Evolutionary conservation across 1,140 invertebrate species (phyloP).

Genomic region (Arctopsyche grandis): DNA sequence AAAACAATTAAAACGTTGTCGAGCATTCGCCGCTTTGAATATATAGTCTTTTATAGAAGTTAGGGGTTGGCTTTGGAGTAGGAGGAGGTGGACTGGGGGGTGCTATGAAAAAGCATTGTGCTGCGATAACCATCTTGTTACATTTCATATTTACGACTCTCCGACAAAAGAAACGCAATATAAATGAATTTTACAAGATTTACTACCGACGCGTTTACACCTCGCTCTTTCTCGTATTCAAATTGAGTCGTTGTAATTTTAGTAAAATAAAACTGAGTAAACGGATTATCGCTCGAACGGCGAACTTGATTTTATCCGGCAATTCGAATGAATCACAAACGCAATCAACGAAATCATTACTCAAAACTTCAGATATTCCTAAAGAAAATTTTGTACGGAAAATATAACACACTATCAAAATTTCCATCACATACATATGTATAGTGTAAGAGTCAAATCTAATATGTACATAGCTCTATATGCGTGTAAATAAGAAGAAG

Average conservation of each 20-base stretch:
- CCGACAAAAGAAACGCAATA: conserved; percentile 24
- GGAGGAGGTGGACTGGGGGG: background rate
- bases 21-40: background rate
- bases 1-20: conserved; percentile 44
- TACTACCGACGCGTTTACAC: conserved; percentile 21
- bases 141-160: conserved; percentile 33
- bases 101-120: conserved; percentile 24
- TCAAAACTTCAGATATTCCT: too few species aligned
- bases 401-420: too few species aligned
- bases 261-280: background rate
- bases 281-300: background rate
- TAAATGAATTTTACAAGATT: conserved; percentile 26
- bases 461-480: too few species aligned
- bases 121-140: conserved; percentile 34
- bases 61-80: background rate
- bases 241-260: conserved; percentile 13
- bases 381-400: background rate
- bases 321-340: background rate
- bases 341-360: background rate
- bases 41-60: background rate
- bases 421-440: too few species aligned
- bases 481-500: too few species aligned
- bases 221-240: background rate
- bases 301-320: background rate
- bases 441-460: too few species aligned